Base-by-base conservation (phyloP, 2,113 vertebrate genomes). In the Girardinichthys multiradiatus region DNA sequence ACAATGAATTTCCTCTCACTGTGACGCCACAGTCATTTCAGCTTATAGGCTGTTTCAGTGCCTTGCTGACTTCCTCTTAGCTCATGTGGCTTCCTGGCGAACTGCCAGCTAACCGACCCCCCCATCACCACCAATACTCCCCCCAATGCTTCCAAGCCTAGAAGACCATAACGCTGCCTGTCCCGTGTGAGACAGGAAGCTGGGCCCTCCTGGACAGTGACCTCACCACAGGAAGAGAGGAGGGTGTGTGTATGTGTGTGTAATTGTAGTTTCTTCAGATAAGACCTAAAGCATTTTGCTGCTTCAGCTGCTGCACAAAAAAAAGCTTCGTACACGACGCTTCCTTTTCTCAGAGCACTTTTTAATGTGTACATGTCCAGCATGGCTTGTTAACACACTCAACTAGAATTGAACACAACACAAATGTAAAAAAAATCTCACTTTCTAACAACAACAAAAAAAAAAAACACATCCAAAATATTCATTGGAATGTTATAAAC, bases 291-390 rank as follows among this genome's bases (percentile, higher is more conserved):
- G 28, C 21, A 31, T 29, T 48, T 30, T 61, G 12, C 70, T 57
- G 30, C 30, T 0, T 11, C 24, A 45, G 35, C 24, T 24, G 1
- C 29, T 27, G 24, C 42, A 39, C 19, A 5, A 63, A 12, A 12
- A 7, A 19, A 59, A 42, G n/a, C 54, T 9, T 33, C 33, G 27
- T 51, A 29, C 29, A 77, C 24, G 0, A 19, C 19, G 24, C 28
- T 58, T 13, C 37, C 42, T 64, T 81, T 85, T 60, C 88, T 79
- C 58, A 76, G 77, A 90, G 87, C 74, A 85, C 66, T 71, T 92
- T 93, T 94, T 94, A 92, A 90, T 93, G 90, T 93, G 91, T 92
- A 94, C 94, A 94, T 94, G 94, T 94, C 93, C 93, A 94, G 94
- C 92, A 95, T 94, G 94, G 92, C 92, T 93, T 80, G 88, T 92